Base-by-base conservation (phyloP, 2,888 invertebrate species). In the Odiellus spinosus region DNA sequence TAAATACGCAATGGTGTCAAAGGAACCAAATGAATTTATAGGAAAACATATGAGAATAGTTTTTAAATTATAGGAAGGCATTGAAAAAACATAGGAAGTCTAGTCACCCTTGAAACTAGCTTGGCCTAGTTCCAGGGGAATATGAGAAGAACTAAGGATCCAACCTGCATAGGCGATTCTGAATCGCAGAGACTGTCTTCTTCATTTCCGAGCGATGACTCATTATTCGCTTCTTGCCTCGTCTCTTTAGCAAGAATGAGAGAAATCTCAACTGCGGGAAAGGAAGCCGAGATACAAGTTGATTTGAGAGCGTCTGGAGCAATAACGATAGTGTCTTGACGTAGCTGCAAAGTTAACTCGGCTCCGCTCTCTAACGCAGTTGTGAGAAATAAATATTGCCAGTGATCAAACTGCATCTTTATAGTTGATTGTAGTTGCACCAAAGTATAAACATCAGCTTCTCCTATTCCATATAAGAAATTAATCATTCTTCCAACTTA, bases 391-490 rank as follows among this genome's bases (percentile, higher is more conserved):
- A 56, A 40, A 40, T 54, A 54, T 35, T 53, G 52, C 35, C 46
- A 48, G 33, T 56, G 56, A 8, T 51, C 50, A 10, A 95, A 73
- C 67, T 93, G 91, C 3, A 88, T 71, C 54, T 85, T 85, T 44
- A 90, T 78, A 60, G 90, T 71, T 59, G 84, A 84, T 44, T 80
- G 76, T 44, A 88, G 78, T 59, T 86, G 78, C 0, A 81, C 80
- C 43, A 91, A 73, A 20, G 81, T 76, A 67, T 84, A 83, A 55
- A 56, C 26, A 49, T 55, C 56, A 21, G 53, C 46, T 45, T 55
- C 53, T 42, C 44, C 40, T 15, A 15, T 21, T 26, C 26, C 4
- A 26, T n/a, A n/a, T 4, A 26, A 26, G 26, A 17, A 15, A 47
- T 19, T 4, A 43, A 20, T 8, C 26, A 26, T 8, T 8, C 4